phyloP scores from a whole-genome alignment of 2,797 vertebrate species.

The Sebastes dallii region DNA sequence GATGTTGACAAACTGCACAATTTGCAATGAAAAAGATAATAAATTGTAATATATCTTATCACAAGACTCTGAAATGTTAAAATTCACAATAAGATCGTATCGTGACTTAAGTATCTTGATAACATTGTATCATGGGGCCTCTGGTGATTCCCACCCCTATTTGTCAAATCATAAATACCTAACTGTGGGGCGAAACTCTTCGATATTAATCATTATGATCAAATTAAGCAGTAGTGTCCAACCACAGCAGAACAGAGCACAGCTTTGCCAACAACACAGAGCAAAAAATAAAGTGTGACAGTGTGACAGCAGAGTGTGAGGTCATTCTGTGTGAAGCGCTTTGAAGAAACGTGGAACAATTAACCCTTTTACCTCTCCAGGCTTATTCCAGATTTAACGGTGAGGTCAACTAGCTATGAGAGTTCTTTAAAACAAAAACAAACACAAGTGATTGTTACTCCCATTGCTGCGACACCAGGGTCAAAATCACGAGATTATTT shows the following conservation, averaged over 20 bases:
- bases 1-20: no score
- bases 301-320: slow-evolving; percentile 50
- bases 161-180: neutral
- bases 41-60: no score
- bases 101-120: no score
- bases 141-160: neutral
- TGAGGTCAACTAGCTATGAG: slow-evolving; percentile 83
- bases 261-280: slow-evolving; percentile 41
- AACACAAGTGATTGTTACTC: slow-evolving; percentile 67
- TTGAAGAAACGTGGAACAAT: slow-evolving; percentile 34
- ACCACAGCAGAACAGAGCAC: slow-evolving; percentile 41
- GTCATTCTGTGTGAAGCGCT: slow-evolving; percentile 47
- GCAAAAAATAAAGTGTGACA: slow-evolving; percentile 9
- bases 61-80: no score
- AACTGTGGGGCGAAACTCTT: neutral
- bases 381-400: slow-evolving; percentile 78
- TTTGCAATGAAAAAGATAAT: no score
- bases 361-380: slow-evolving; percentile 80
- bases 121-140: fast-evolving
- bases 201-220: neutral
- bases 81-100: no score
- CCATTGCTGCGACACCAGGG: neutral
- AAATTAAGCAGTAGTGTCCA: slow-evolving; percentile 40
- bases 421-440: slow-evolving; percentile 81
- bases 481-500: slow-evolving; percentile 23